Percentiles rank a stretch among this genome's conserved stretches.
phyloP scores from a whole-genome alignment of 2,888 invertebrate genomes.

The Anoncus sp. region DNA sequence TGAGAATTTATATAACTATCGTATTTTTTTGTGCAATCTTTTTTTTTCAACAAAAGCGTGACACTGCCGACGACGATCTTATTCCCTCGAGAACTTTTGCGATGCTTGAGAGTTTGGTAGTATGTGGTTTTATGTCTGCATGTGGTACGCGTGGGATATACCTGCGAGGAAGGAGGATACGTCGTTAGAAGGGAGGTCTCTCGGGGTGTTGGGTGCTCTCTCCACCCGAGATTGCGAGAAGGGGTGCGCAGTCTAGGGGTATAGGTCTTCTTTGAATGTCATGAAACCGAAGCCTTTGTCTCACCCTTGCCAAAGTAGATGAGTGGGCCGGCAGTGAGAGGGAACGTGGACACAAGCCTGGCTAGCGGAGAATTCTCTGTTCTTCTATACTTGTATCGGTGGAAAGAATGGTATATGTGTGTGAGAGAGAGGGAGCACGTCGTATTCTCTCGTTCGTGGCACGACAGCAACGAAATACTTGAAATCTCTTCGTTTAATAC shows the following conservation, averaged over 20 bases:
- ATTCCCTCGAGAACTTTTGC: slow-evolving; percentile 18
- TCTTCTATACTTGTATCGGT: slow-evolving; percentile 53
- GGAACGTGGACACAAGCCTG: slow-evolving; percentile 58
- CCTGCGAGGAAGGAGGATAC: slow-evolving; percentile 24
- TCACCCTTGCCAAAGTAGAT: slow-evolving; percentile 77
- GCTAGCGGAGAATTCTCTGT: slow-evolving; percentile 34
- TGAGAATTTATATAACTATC: slow-evolving; percentile 42
- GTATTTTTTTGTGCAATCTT: slow-evolving; percentile 5
- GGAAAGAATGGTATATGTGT: slow-evolving; percentile 45
- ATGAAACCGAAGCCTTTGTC: slow-evolving; percentile 79
- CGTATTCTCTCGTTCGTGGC: slow-evolving; percentile 43
- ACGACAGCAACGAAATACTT: slow-evolving; percentile 55
- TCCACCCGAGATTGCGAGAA: slow-evolving; percentile 9
- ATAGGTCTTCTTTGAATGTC: slow-evolving; percentile 79
- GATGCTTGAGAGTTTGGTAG: slow-evolving; percentile 51
- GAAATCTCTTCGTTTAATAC: slow-evolving; percentile 56
- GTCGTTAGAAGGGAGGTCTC: slow-evolving; percentile 37
- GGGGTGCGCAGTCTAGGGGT: slow-evolving; percentile 64
- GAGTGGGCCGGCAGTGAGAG: slow-evolving; percentile 74
- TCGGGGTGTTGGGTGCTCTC: slow-evolving; percentile 20
- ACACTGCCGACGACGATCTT: slow-evolving; percentile 31
- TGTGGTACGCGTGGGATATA: slow-evolving; percentile 39
- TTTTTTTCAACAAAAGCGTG: slow-evolving; percentile 35
- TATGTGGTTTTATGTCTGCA: slow-evolving; percentile 18
- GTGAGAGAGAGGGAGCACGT: slow-evolving; percentile 2